Evolutionary conservation across 2,888 invertebrate genomes (phyloP).

Genomic region (Patella ulyssiponensis): DNA sequence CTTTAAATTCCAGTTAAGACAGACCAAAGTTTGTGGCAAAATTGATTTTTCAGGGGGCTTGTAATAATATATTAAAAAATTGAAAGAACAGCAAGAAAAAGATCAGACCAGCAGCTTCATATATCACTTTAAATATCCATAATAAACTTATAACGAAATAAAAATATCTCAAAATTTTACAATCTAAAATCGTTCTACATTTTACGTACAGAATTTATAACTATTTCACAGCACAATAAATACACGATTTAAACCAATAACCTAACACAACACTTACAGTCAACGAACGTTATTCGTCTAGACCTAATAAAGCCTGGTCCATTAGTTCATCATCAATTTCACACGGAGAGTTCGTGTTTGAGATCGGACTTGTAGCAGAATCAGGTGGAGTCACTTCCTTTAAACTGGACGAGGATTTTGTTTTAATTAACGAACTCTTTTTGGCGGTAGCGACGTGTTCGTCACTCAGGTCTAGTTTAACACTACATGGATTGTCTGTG

Average conservation of each 20-base stretch:
- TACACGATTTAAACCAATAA: background rate
- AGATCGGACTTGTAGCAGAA: conserved; percentile 30
- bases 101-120: background rate
- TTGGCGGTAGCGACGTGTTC: background rate
- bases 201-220: background rate
- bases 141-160: too few relatives aligned
- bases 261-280: too few relatives aligned
- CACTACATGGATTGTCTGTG: conserved; percentile 18
- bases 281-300: conserved; percentile 19
- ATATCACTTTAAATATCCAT: too few relatives aligned
- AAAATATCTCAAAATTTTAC: background rate
- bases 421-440: background rate
- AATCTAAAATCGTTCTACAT: conserved; percentile 4
- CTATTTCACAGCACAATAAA: background rate
- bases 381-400: conserved; percentile 34
- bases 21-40: too few relatives aligned
- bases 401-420: conserved; percentile 34
- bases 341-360: conserved; percentile 72
- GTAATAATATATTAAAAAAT: conserved; percentile 19
- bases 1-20: too few relatives aligned
- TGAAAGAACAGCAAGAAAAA: background rate
- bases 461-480: background rate
- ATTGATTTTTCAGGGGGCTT: conserved; percentile 25
- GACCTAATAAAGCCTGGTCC: conserved; percentile 82
- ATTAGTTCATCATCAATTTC: conserved; percentile 91